Conservation (phyloP, 2,113 vertebrate genomes). For the Clarias macrocephalus region DNA sequence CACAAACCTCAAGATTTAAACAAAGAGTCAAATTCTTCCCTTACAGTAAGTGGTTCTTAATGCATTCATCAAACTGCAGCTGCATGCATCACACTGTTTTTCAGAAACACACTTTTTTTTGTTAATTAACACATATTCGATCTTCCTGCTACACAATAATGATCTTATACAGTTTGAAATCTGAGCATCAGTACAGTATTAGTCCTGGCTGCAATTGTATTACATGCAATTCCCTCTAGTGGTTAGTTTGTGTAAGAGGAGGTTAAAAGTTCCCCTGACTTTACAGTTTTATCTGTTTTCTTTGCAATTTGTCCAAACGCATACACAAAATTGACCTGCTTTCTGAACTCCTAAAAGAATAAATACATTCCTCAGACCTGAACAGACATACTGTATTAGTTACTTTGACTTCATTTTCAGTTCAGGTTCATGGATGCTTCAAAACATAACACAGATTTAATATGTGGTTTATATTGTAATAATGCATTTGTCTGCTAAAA, state of each 20-base stretch:
- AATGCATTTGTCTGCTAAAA: neutral
- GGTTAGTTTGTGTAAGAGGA: conserved; percentile 36
- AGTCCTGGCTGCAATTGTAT: conserved; percentile 43
- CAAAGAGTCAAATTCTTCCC: too few relatives aligned
- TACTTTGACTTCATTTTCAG: neutral
- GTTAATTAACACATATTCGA: neutral
- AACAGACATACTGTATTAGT: neutral
- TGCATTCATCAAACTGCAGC: neutral
- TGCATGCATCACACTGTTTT: neutral
- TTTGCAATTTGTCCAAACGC: neutral
- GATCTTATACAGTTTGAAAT: neutral
- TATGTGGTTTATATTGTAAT: neutral
- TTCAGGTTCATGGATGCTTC: neutral
- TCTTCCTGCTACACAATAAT: neutral
- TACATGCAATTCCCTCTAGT: conserved; percentile 63
- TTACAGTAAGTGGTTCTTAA: neutral
- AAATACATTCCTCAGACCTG: neutral
- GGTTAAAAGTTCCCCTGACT: neutral
- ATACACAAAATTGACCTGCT: neutral
- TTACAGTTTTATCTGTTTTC: neutral
- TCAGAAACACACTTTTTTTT: neutral
- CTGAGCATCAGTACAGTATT: neutral
- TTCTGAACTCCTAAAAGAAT: neutral
- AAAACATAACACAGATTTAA: neutral
- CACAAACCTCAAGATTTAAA: neutral